Percentiles rank a stretch among this genome's conserved stretches.
Evolutionary conservation across 2,113 vertebrate genomes (phyloP).

Genomic region (Pedionomus torquatus): DNA sequence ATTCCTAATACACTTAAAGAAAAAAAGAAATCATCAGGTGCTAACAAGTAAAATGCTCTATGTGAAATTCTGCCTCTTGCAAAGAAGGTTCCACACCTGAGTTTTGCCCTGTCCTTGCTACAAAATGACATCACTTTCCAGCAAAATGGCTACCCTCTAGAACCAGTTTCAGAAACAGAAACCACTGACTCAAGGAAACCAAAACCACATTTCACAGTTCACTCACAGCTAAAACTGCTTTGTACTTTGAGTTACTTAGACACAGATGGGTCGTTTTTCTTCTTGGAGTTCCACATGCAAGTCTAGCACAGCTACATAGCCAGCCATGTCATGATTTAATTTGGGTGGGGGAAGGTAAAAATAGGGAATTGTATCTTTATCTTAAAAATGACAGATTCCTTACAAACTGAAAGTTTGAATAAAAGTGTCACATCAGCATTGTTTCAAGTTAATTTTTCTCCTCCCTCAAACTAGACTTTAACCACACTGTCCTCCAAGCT

Average conservation of each 20-base stretch:
- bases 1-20: neutral
- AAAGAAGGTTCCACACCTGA: neutral
- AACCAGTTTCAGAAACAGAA: conserved; percentile 16
- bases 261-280: neutral
- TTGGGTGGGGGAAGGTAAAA: neutral
- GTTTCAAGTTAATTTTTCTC: conserved; percentile 27
- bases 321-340: neutral
- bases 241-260: neutral
- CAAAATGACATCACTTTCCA: neutral
- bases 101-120: neutral
- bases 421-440: neutral
- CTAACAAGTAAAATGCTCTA: neutral
- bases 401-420: neutral
- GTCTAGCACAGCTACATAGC: neutral
- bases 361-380: neutral
- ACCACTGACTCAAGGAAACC: neutral
- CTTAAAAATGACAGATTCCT: neutral
- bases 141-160: neutral
- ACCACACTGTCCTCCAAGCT: neutral
- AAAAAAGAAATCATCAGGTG: neutral
- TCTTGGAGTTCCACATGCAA: neutral
- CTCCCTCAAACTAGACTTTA: conserved; percentile 16
- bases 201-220: conserved; percentile 4
- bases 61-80: neutral
- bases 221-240: neutral